A percentile compares a stretch with the other conserved stretches of the same genome.
phyloP scores from a whole-genome alignment of 2,797 vertebrate genomes.

The Leuciscus waleckii region DNA sequence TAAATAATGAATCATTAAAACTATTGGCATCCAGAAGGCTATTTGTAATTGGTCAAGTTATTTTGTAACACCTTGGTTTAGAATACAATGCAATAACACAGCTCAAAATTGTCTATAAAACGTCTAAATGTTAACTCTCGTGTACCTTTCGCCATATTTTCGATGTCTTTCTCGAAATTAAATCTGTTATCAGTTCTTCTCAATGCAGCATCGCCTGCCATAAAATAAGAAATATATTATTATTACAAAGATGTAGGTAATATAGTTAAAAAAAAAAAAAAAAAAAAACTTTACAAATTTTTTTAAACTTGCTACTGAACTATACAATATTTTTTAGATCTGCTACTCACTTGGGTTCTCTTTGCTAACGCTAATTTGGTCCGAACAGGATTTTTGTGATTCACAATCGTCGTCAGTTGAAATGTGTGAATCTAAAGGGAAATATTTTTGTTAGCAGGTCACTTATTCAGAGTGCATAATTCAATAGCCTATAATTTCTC shows the following conservation, averaged over 20 bases:
- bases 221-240: slow-evolving; percentile 34
- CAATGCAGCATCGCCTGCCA: slow-evolving; percentile 85
- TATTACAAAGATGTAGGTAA: slow-evolving; percentile 12
- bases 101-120: not conserved
- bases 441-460: slow-evolving; percentile 56
- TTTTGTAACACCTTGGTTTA: not conserved
- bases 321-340: slow-evolving; percentile 16
- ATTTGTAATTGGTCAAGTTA: not conserved
- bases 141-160: slow-evolving; percentile 94
- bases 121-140: not conserved
- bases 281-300: too few relatives aligned
- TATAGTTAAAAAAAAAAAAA: not conserved
- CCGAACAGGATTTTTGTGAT: slow-evolving; percentile 82
- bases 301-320: too few relatives aligned
- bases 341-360: slow-evolving; percentile 82
- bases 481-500: not conserved
- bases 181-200: slow-evolving; percentile 84
- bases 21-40: not conserved
- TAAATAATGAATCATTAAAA: not conserved
- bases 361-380: slow-evolving; percentile 82
- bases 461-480: not conserved
- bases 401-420: slow-evolving; percentile 83
- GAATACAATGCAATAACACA: not conserved
- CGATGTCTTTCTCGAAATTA: slow-evolving; percentile 88
- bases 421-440: slow-evolving; percentile 78